Conservation (phyloP, 1,140 invertebrate genomes). For the Drosophila murphyi region DNA sequence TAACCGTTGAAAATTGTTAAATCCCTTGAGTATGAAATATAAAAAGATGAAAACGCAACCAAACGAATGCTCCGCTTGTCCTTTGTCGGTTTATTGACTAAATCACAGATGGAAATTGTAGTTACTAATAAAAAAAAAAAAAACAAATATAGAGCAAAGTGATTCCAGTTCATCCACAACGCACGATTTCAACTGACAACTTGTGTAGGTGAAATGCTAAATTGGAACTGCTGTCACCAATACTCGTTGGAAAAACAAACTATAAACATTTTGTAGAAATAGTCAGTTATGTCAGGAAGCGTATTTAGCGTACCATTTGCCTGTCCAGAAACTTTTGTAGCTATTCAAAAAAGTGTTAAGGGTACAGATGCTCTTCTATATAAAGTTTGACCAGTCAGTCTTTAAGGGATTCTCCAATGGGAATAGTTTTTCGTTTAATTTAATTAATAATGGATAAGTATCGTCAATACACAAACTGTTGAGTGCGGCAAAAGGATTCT, state of each 20-base stretch:
- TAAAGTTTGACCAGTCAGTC: not conserved
- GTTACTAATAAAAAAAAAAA: not conserved
- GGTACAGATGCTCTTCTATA: not conserved
- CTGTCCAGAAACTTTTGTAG: not conserved
- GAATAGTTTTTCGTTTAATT: not conserved
- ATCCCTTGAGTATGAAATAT: not conserved
- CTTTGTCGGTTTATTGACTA: not conserved
- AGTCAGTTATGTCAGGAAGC: no score
- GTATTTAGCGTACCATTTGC: no score
- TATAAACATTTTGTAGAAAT: no score
- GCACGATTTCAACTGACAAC: no score
- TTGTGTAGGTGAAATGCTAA: no score
- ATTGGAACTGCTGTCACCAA: no score
- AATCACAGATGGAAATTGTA: no score
- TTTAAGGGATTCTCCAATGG: not conserved
- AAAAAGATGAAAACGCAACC: not conserved
- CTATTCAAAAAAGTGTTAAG: not conserved
- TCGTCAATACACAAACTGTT: conserved; percentile 1
- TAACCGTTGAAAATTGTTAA: not conserved
- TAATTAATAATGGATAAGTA: not conserved
- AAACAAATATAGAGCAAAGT: not conserved
- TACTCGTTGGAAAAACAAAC: no score
- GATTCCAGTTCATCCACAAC: no score
- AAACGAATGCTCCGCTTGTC: not conserved
- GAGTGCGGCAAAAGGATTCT: not conserved